phyloP scores from a whole-genome alignment of 2,797 vertebrate genomes.

The Gila robusta region DNA sequence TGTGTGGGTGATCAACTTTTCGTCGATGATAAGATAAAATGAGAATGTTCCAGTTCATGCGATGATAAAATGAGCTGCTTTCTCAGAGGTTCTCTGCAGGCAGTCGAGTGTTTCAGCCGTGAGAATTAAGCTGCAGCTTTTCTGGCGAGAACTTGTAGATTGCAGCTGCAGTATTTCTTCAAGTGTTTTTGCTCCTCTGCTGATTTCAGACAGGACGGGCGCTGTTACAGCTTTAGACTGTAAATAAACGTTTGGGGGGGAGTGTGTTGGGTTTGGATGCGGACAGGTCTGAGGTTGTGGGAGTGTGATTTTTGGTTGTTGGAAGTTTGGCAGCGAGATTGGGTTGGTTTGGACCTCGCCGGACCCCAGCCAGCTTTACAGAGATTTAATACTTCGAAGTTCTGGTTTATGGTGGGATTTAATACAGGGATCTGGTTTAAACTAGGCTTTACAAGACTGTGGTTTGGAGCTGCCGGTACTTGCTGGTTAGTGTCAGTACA shows the following conservation, averaged over 20 bases:
- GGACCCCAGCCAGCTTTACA: conserved; percentile 8
- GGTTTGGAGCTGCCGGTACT: conserved; percentile 14
- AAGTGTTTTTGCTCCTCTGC: neutral
- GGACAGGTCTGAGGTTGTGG: conserved; percentile 3
- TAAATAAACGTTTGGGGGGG: conserved; percentile 10
- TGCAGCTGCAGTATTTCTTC: conserved; percentile 4
- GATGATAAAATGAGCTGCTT: neutral
- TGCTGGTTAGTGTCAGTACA: conserved; percentile 14
- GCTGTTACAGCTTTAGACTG: conserved; percentile 26
- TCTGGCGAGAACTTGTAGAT: neutral
- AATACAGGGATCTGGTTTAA: conserved; percentile 31
- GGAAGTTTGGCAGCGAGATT: neutral
- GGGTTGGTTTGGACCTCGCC: neutral
- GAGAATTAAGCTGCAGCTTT: neutral
- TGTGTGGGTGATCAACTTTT: conserved; percentile 33
- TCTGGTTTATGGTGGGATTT: conserved; percentile 38
- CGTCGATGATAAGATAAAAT: conserved; percentile 6
- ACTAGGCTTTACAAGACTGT: conserved; percentile 18
- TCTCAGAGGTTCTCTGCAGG: conserved; percentile 5
- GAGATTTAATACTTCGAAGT: conserved; percentile 22
- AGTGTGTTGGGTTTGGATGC: conserved; percentile 12
- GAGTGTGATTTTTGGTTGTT: neutral
- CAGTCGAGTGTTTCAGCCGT: neutral
- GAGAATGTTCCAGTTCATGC: conserved; percentile 19
- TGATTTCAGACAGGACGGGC: conserved; percentile 10